A percentile compares a stretch with the other conserved stretches of the same genome.
phyloP scores from a whole-genome alignment of 2,113 vertebrate genomes.

The Irena cyanogastra region DNA sequence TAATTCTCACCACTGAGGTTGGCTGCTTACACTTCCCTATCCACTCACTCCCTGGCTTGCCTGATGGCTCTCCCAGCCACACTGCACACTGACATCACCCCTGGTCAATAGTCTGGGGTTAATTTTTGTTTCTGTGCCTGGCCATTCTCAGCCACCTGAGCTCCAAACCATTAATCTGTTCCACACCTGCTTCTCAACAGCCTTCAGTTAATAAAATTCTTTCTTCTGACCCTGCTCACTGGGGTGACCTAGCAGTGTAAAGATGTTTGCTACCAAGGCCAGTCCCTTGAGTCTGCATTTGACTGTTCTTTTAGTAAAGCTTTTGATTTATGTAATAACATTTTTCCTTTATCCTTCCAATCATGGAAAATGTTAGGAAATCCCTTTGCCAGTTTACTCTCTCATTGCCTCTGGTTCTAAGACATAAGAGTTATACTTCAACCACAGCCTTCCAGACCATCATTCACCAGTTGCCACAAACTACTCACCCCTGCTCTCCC shows the following conservation, averaged over 20 bases:
- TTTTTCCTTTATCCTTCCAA: neutral
- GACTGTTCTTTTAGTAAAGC: neutral
- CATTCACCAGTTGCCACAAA: neutral
- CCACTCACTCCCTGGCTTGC: neutral
- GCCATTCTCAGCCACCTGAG: neutral
- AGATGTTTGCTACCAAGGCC: neutral
- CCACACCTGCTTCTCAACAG: conserved; percentile 16
- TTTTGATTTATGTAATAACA: neutral
- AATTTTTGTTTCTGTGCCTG: neutral
- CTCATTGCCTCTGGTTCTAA: neutral
- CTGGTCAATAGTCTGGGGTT: neutral
- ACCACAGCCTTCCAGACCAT: neutral
- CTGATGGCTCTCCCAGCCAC: neutral
- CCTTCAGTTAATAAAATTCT: conserved; percentile 6
- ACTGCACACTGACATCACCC: neutral
- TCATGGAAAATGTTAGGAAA: neutral
- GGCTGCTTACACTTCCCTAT: neutral
- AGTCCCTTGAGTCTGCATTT: neutral
- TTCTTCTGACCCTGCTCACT: neutral
- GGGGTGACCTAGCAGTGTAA: neutral
- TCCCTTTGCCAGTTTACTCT: neutral
- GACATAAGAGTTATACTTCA: neutral
- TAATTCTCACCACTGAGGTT: neutral
- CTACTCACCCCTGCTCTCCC: neutral
- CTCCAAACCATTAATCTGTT: neutral